A percentile compares a stretch with the other conserved stretches of the same genome.
Conservation (phyloP, 2,888 invertebrate genomes). For the Drosophila cracens region DNA sequence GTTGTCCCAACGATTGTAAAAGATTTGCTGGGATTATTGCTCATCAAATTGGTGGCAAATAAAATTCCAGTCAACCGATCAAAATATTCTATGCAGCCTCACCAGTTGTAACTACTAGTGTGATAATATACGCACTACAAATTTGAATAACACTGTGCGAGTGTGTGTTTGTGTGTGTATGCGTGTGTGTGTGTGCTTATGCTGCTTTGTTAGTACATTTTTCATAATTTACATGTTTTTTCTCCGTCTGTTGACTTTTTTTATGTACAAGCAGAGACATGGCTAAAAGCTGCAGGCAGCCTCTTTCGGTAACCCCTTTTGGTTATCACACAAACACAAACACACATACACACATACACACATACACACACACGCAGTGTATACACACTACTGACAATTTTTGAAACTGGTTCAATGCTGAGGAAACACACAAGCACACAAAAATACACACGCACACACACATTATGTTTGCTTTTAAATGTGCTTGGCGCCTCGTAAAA, state of each 20-base stretch:
- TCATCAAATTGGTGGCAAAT: constrained; percentile 5
- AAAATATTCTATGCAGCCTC: neutral
- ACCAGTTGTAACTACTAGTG: neutral
- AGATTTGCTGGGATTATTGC: neutral
- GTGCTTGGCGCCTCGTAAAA: constrained; percentile 63
- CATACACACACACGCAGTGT: neutral
- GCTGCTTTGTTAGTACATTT: constrained; percentile 78
- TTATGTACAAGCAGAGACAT: constrained; percentile 73
- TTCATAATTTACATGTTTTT: constrained; percentile 78
- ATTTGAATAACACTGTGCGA: constrained; percentile 31
- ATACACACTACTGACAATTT: constrained; percentile 18
- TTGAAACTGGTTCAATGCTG: constrained; percentile 65
- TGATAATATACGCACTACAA: constrained; percentile 8
- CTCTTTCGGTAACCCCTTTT: neutral
- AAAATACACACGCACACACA: constrained; percentile 12
- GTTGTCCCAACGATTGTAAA: neutral
- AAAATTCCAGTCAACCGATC: constrained; percentile 9
- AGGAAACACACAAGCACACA: constrained; percentile 11
- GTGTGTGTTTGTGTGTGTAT: neutral
- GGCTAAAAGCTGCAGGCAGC: constrained; percentile 71
- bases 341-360: constrained; percentile 8
- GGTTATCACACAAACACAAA: neutral
- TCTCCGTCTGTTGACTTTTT: constrained; percentile 77
- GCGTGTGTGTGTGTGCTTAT: constrained; percentile 31
- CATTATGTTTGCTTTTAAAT: constrained; percentile 59